These are phyloP conservation scores for Mactra quadrangularis DNA, from an alignment of 1,140 invertebrate species.

Conservation along the genomic window DNA sequence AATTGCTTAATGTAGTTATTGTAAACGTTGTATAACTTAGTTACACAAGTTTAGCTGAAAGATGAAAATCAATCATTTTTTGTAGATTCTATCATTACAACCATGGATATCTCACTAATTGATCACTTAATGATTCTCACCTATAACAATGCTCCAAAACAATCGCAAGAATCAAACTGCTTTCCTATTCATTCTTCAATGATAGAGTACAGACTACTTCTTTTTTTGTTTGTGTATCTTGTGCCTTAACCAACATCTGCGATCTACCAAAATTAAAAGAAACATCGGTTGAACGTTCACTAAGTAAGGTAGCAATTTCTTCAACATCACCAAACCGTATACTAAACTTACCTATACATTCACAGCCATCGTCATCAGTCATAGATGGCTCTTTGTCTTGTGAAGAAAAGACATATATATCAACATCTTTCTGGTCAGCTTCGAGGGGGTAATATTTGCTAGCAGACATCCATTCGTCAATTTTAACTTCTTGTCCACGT, in stretches of 20 bases:
- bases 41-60: no score
- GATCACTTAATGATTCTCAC: no score
- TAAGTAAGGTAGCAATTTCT: no score
- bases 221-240: background rate
- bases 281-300: constrained; percentile 6
- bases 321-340: background rate
- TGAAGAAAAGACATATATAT: constrained; percentile 14
- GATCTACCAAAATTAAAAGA: constrained; percentile 21
- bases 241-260: background rate
- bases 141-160: no score
- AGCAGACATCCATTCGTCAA: constrained; percentile 18
- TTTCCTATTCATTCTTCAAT: no score
- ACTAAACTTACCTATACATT: constrained; percentile 24
- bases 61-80: no score
- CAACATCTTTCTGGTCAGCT: background rate
- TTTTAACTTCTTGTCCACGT: constrained; percentile 28
- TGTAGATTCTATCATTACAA: no score
- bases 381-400: background rate
- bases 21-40: no score
- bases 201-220: background rate
- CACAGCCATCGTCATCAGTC: constrained; percentile 13
- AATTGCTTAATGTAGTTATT: no score
- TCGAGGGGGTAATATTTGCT: constrained; percentile 16
- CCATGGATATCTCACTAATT: no score
- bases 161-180: no score